These are phyloP conservation scores for Apocrypta bakeri DNA, from an alignment of 1,140 invertebrate species.

Conservation along the genomic window DNA sequence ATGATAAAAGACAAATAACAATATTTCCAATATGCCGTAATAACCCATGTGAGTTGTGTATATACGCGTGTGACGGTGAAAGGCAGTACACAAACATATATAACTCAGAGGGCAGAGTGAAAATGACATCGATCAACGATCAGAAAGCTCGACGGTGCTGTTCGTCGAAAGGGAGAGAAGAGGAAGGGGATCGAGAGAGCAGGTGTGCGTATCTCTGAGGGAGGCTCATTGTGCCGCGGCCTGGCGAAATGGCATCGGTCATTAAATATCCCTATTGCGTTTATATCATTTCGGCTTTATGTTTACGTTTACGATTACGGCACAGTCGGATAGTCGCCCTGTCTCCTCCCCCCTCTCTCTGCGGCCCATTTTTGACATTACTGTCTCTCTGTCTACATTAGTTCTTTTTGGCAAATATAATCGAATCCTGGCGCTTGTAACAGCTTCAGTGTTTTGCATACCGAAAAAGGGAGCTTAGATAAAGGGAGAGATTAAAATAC, in stretches of 20 bases:
- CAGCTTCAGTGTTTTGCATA: slow-evolving; percentile 20
- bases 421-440: slow-evolving; percentile 16
- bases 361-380: slow-evolving; percentile 25
- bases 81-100: not conserved
- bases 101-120: not conserved
- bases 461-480: not conserved
- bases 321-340: slow-evolving; percentile 18
- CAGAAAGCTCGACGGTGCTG: not conserved
- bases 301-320: slow-evolving; percentile 59
- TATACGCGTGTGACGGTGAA: not conserved
- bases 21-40: not conserved
- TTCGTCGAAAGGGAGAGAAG: not conserved
- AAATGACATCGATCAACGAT: not conserved
- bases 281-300: slow-evolving; percentile 61
- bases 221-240: slow-evolving; percentile 54
- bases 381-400: not conserved
- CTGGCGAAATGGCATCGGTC: slow-evolving; percentile 56
- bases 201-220: slow-evolving; percentile 36
- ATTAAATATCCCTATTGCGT: slow-evolving; percentile 61
- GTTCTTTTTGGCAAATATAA: slow-evolving; percentile 14
- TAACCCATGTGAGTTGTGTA: not conserved
- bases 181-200: not conserved
- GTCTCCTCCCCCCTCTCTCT: too few species aligned
- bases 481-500: not conserved
- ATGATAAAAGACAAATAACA: not conserved